phyloP scores from a whole-genome alignment of 2,888 invertebrate species.

The Andrena trimmerana region DNA sequence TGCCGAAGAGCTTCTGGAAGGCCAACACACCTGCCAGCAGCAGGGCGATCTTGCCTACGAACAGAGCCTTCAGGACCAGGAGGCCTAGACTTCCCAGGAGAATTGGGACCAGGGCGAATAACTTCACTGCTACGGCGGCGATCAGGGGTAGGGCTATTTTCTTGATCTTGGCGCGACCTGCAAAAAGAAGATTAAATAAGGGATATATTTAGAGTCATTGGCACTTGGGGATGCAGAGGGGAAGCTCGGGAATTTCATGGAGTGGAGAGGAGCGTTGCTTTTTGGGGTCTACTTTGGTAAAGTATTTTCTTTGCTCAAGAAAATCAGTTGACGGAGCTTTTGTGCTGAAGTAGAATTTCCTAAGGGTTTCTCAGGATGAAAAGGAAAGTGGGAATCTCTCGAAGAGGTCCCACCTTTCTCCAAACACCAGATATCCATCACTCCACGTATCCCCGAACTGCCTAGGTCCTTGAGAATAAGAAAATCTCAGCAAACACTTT shows the following conservation, averaged over 20 bases:
- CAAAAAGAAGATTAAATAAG: conserved; percentile 27
- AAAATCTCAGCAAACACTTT: not conserved
- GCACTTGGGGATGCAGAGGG: not conserved
- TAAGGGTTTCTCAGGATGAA: no score
- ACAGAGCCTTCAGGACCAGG: conserved; percentile 91
- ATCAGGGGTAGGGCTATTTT: conserved; percentile 90
- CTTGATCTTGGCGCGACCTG: conserved; percentile 91
- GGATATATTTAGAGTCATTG: not conserved
- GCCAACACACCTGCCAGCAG: conserved; percentile 90
- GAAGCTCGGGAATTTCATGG: not conserved
- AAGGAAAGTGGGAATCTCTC: not conserved
- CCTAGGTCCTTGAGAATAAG: not conserved
- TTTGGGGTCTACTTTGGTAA: no score
- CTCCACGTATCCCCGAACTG: not conserved
- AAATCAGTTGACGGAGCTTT: no score
- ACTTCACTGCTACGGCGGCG: conserved; percentile 90
- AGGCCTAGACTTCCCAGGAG: conserved; percentile 90
- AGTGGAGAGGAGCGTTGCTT: not conserved
- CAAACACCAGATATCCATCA: not conserved
- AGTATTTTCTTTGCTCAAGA: no score
- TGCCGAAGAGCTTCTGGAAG: conserved; percentile 89
- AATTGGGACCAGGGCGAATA: conserved; percentile 90
- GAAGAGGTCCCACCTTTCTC: not conserved
- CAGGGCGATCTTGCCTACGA: conserved; percentile 92
- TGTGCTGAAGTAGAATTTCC: no score